Percentiles rank a stretch among this genome's conserved stretches.
Evolutionary conservation across 2,888 invertebrate species (phyloP).

Genomic region (Drosophila falleni): DNA sequence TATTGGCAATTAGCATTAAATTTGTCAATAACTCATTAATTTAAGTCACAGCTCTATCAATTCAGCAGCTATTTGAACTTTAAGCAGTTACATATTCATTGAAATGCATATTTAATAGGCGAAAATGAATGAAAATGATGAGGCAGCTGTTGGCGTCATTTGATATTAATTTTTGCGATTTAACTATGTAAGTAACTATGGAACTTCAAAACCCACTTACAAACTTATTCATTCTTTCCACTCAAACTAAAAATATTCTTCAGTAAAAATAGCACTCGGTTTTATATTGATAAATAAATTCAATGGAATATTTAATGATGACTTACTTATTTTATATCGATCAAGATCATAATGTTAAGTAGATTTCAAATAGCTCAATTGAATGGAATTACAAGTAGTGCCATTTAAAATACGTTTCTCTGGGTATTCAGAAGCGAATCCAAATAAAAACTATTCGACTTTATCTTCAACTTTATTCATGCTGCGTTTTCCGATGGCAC

Average conservation of each 20-base stretch:
- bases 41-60: conserved; percentile 1
- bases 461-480: background rate
- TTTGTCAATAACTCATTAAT: conserved; percentile 22
- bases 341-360: background rate
- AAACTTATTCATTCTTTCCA: background rate
- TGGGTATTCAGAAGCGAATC: background rate
- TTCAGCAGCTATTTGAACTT: too few species aligned
- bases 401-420: background rate
- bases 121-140: background rate
- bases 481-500: background rate
- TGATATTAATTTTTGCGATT: conserved; percentile 42
- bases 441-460: background rate
- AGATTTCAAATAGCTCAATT: background rate
- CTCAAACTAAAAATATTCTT: background rate
- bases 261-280: background rate
- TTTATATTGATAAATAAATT: background rate
- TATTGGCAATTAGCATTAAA: conserved; percentile 28
- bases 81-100: background rate
- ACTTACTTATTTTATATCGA: background rate
- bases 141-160: background rate
- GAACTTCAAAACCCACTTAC: background rate
- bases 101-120: conserved; percentile 20
- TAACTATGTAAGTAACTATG: background rate
- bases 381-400: background rate
- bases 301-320: background rate